Conservation (phyloP, 2,113 vertebrate species). For the Penelope pileata region DNA sequence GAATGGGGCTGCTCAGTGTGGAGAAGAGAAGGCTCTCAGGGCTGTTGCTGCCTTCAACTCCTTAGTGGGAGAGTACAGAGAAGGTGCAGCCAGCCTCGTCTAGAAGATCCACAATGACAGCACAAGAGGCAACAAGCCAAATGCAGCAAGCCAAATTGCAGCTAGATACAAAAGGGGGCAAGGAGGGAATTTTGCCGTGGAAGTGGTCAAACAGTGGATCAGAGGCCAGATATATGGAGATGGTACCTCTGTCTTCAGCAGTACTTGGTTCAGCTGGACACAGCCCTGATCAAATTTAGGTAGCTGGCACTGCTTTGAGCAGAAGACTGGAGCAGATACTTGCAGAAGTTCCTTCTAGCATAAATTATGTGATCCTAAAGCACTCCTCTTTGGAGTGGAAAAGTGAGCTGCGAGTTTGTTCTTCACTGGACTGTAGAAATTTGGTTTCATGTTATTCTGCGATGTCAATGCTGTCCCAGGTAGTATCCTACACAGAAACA, state of each 20-base stretch:
- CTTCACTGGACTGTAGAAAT: not conserved
- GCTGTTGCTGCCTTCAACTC: not conserved
- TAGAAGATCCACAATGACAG: not conserved
- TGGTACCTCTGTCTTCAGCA: not conserved
- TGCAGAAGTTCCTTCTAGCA: not conserved
- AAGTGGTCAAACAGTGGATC: rapidly evolving
- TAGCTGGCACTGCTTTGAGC: not conserved
- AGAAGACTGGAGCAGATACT: not conserved
- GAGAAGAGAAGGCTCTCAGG: not conserved
- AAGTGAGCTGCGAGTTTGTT: not conserved
- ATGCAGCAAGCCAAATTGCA: not conserved
- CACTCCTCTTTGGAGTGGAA: not conserved
- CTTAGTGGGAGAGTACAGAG: rapidly evolving
- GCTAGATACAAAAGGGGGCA: rapidly evolving
- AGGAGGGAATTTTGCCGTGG: not conserved
- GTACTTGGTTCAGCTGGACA: not conserved
- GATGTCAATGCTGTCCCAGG: not conserved
- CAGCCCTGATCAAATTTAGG: not conserved
- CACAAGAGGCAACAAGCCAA: not conserved
- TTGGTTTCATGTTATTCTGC: not conserved
- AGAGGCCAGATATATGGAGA: not conserved
- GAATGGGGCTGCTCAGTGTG: not conserved
- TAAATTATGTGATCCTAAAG: not conserved
- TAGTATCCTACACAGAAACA: no score
- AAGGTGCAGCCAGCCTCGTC: not conserved